Base-by-base conservation (phyloP, 2,797 vertebrate genomes). In the Gadopsis marmoratus region DNA sequence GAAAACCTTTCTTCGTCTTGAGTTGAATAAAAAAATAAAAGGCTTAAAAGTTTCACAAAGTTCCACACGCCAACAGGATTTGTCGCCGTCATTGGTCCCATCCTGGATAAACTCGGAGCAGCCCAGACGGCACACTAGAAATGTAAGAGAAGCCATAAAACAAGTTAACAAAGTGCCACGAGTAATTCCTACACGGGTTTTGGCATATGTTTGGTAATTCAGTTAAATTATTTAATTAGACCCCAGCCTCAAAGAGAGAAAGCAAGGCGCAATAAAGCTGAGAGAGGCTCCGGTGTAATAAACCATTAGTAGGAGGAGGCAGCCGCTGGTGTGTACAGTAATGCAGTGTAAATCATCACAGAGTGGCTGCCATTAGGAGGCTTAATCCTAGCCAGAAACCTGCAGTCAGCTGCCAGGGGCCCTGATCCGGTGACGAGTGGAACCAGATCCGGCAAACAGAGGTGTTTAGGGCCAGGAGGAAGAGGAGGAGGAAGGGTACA, bases 261-360 rank as follows among this genome's bases (percentile, higher is more conserved):
- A 82, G 78, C 69, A 72, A 78, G 82, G 71, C 62, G 75, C 69
- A 86, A 86, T 88, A 87, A 89, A 86, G 50, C 73, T 29, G 79
- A 88, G 75, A 84, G 78, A 81, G 84, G 76, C 73, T 86, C 47
- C 29, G 29, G 62, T 79, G 89, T 88, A 88, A 90, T 89, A 91
- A 94, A 92, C 85, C 84, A 88, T 91, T 89, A 91, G 81, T 78
- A 76, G 83, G 74, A 86, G 84, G 76, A 87, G 84, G 89, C 69
- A 70, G 74, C 39, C 61, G 73, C 76, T 82, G 86, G 50, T 86
- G 86, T 91, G 89, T 91, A 91, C 85, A 83, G 92, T 91, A 89
- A 91, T 88, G 85, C 87, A 65, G 89, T 84, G 87, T 93, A 93
- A 94, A 92, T 92, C 89, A 93, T 91, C 85, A 88, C 86, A 88